Evolutionary conservation across 2,113 vertebrate genomes (phyloP).

Genomic region (Callipepla squamata): DNA sequence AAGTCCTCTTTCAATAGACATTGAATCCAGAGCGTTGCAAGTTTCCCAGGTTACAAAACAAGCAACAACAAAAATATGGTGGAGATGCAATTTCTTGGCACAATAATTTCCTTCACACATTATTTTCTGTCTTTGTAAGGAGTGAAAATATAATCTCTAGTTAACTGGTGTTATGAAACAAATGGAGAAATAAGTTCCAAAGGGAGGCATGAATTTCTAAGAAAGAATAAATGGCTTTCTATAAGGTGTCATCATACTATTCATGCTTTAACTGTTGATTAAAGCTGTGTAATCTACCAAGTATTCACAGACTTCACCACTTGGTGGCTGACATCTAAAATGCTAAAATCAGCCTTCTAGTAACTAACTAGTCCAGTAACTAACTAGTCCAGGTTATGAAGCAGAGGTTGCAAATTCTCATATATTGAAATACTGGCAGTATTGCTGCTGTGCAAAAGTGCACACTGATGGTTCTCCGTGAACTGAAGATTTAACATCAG

Average conservation of each 20-base stretch:
- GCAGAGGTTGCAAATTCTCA: not conserved
- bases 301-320: not conserved
- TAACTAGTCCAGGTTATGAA: not conserved
- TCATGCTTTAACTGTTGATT: slow-evolving; percentile 8
- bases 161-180: slow-evolving; percentile 24
- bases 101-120: not conserved
- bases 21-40: not conserved
- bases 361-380: not conserved
- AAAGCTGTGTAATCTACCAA: not conserved
- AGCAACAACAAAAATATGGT: not conserved
- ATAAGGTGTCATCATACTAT: not conserved
- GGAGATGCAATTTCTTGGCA: not conserved
- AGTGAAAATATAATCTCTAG: not conserved
- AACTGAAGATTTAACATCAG: not conserved
- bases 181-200: not conserved
- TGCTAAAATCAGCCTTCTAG: not conserved
- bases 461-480: not conserved
- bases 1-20: not conserved
- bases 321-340: not conserved
- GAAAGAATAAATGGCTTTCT: not conserved
- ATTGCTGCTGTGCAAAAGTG: not conserved
- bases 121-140: not conserved
- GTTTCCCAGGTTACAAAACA: not conserved
- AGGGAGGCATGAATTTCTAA: not conserved
- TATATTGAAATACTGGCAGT: not conserved